These are phyloP conservation scores for Drosophila fungiperda DNA, from an alignment of 2,888 invertebrate genomes.

Conservation along the genomic window DNA sequence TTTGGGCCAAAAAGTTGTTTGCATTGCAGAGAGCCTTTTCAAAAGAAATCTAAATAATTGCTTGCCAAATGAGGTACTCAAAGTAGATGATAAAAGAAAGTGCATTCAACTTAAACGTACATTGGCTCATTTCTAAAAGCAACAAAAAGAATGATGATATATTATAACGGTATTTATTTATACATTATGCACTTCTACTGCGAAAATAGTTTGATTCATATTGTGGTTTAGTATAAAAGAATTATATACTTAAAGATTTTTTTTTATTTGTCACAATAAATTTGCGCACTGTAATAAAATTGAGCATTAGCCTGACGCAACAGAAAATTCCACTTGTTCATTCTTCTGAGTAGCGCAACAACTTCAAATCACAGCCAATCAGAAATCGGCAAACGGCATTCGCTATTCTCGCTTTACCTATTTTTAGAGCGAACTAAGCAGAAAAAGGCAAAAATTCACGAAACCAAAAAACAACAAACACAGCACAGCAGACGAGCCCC, in stretches of 20 bases:
- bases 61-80: conserved; percentile 20
- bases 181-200: not conserved
- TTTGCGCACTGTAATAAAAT: not conserved
- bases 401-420: conserved; percentile 10
- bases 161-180: not conserved
- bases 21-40: not conserved
- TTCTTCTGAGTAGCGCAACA: conserved; percentile 2
- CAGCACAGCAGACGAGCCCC: conserved; percentile 69
- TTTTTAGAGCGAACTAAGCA: conserved; percentile 45
- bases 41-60: not conserved
- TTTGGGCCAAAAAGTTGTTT: conserved; percentile 16
- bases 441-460: conserved; percentile 22
- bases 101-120: conserved; percentile 39
- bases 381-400: conserved; percentile 10
- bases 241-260: too few relatives aligned
- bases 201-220: not conserved
- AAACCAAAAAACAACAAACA: conserved; percentile 19
- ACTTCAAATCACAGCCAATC: conserved; percentile 16
- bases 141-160: not conserved
- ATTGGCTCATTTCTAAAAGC: not conserved
- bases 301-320: conserved; percentile 23
- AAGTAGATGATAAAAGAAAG: conserved; percentile 21
- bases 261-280: not conserved
- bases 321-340: conserved; percentile 18
- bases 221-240: too few relatives aligned